These are phyloP conservation scores for Limnodromus scolopaceus DNA, from an alignment of 2,797 vertebrate species.

Conservation along the genomic window DNA sequence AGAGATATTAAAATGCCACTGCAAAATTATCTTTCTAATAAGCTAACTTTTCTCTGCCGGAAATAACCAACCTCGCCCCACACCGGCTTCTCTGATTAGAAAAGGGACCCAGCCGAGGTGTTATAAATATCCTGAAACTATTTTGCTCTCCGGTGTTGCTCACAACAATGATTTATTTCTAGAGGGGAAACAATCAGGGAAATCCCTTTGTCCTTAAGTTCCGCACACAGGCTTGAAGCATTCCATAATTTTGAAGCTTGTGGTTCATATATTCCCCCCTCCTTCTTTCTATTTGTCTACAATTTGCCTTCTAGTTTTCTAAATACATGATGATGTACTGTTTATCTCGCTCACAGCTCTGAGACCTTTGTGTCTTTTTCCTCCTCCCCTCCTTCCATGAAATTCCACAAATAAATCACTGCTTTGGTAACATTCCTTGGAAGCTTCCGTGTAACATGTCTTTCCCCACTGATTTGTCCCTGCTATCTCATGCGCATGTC, in stretches of 20 bases:
- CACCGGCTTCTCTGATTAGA: neutral
- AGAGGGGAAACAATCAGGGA: neutral
- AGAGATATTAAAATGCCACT: neutral
- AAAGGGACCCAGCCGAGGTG: neutral
- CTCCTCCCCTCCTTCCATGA: accelerated
- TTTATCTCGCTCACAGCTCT: neutral
- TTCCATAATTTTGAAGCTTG: neutral
- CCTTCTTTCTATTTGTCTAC: neutral
- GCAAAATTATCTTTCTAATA: neutral
- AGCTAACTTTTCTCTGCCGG: neutral
- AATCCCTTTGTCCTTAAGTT: slow-evolving; percentile 26
- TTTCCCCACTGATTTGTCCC: neutral
- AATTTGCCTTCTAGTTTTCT: neutral
- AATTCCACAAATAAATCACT: slow-evolving; percentile 34
- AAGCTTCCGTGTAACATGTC: neutral
- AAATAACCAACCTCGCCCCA: neutral
- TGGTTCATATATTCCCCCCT: neutral
- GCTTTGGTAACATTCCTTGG: neutral
- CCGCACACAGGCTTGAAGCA: neutral
- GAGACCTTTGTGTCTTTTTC: neutral
- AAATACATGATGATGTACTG: neutral
- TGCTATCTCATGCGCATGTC: neutral
- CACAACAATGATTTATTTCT: slow-evolving; percentile 18
- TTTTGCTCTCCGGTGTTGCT: neutral
- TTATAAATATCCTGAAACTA: neutral